phyloP scores from a whole-genome alignment of 2,888 invertebrate genomes.

The Stomorhina lunata region DNA sequence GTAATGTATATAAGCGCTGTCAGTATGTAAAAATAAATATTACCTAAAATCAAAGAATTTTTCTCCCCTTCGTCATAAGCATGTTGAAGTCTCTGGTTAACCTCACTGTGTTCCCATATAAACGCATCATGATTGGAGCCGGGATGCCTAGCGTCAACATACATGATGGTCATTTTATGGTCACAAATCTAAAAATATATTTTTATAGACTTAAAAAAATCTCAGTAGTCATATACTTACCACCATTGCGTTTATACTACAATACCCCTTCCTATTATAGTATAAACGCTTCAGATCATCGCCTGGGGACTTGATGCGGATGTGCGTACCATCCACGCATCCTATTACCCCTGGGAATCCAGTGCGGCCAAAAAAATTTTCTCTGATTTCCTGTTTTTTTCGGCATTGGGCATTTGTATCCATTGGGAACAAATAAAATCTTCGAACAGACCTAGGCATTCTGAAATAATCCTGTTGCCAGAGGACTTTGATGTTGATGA shows the following conservation, averaged over 20 bases:
- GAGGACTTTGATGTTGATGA: no score
- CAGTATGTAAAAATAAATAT: not conserved
- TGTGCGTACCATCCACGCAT: not conserved
- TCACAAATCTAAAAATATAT: constrained; percentile 6
- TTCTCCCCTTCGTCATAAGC: not conserved
- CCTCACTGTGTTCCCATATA: constrained; percentile 1
- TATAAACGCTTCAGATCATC: no score
- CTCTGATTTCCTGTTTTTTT: not conserved
- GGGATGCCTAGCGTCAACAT: constrained; percentile 6
- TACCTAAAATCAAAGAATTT: constrained; percentile 2
- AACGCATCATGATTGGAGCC: constrained; percentile 9
- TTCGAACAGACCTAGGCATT: no score
- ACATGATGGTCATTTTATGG: not conserved
- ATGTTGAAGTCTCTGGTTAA: not conserved
- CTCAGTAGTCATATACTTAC: no score
- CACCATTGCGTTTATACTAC: no score
- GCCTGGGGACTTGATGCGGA: not conserved
- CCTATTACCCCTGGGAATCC: not conserved
- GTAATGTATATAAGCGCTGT: no score
- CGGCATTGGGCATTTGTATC: no score
- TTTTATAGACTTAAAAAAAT: no score
- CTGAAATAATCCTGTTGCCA: no score
- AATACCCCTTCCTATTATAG: no score
- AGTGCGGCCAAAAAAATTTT: not conserved
- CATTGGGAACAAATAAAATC: no score